Percentiles rank a stretch among this genome's conserved stretches.
These are phyloP conservation scores for Holocentrus rufus DNA, from an alignment of 2,797 vertebrate genomes.

Conservation along the genomic window DNA sequence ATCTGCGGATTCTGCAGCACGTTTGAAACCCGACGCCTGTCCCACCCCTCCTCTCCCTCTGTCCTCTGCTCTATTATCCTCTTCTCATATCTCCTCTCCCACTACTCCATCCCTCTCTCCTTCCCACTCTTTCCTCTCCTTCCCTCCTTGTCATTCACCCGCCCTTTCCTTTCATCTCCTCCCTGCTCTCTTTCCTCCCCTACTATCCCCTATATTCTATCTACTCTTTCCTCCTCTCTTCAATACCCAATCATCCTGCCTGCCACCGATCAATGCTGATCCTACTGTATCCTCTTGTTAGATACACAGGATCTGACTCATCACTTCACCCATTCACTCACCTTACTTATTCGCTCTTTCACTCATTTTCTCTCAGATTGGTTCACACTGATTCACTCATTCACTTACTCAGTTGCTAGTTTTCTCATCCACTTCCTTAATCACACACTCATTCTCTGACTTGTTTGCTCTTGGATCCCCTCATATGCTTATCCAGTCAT, in stretches of 20 bases:
- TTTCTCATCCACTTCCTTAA: no score
- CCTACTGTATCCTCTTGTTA: slow-evolving; percentile 52
- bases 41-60: slow-evolving; percentile 23
- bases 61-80: not conserved
- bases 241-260: slow-evolving; percentile 53
- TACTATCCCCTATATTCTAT: not conserved
- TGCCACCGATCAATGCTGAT: slow-evolving; percentile 66
- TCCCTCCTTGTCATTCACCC: not conserved
- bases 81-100: not conserved
- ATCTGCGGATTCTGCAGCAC: slow-evolving; percentile 75
- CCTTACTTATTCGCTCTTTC: slow-evolving; percentile 4
- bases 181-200: not conserved
- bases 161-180: no score
- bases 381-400: not conserved
- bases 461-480: no score
- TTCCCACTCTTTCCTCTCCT: slow-evolving; percentile 1
- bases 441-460: no score
- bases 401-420: not conserved
- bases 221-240: slow-evolving; percentile 49
- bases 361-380: not conserved
- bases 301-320: slow-evolving; percentile 45
- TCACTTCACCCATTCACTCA: slow-evolving; percentile 17
- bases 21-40: slow-evolving; percentile 67
- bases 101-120: not conserved
- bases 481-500: no score